Base-by-base conservation (phyloP, 2,797 vertebrate genomes). In the Okamejei kenojei region DNA sequence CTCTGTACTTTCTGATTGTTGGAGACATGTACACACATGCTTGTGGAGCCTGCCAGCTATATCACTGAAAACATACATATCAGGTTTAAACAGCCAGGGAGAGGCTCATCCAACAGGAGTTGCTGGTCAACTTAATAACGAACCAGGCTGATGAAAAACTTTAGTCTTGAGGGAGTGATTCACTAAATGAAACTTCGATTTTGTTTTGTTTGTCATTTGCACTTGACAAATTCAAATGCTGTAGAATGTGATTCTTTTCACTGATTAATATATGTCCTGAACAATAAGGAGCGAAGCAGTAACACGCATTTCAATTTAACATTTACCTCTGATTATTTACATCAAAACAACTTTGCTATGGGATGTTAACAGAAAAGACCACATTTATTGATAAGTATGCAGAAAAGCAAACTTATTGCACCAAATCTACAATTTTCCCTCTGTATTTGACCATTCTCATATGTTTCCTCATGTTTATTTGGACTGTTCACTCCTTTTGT, bases 11-110 rank as follows among this genome's bases (percentile, higher is more conserved):
- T 54, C 58, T 76, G 0, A 71, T 92, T 45, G 10, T 13, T 73
- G 35, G 26, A 92, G 38, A 92, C 90, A 92, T 92, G 90, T 76
- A 76, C 10, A 4, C 71, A 92, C 90, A 92, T 92, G 90, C 10
- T 45, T 26, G 10, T 76, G 45, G 7, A 76, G 63, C 84, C 84
- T 68, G 84, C 84, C 84, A 88, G 65, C 71, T 76, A 76, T 26
- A 76, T 71, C 23, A 54, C 71, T 5, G 2, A 92, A 92, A 92
- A 92, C 90, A 76, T 38, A 92, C 71, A 92, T 73, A 92, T 73
- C 90, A 92, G 71, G 71, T 92, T 92, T 92, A 73, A 88, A 74
- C 45, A 76, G 23, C 73, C 10, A 54, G 90, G 90, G 90, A 92
- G 90, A 92, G 90, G 90, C 90, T 54, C 35, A 92, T 58, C 32